Evolutionary conservation across 2,888 invertebrate species (phyloP).

Genomic region (Lochmaea capreae): DNA sequence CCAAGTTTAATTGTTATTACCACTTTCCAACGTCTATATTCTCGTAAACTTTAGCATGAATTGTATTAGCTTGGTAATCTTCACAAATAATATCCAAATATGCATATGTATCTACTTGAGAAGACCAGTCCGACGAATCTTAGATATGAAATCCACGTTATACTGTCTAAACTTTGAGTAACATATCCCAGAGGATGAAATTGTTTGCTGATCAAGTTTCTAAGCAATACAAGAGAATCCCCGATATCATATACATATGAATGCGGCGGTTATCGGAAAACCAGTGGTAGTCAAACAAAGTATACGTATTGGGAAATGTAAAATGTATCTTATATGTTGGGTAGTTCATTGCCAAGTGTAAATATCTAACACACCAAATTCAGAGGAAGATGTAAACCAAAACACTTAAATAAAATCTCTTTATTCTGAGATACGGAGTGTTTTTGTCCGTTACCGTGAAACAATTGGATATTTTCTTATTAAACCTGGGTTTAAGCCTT

Average conservation of each 20-base stretch:
- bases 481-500: too few species aligned
- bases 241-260: constrained; percentile 34
- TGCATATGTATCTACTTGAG: background rate
- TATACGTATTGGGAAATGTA: background rate
- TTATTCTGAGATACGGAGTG: too few species aligned
- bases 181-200: constrained; percentile 33
- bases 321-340: background rate
- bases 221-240: constrained; percentile 24
- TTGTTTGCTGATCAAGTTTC: constrained; percentile 33
- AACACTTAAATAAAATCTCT: too few species aligned
- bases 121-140: constrained; percentile 9
- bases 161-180: constrained; percentile 31
- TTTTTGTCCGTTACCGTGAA: too few species aligned
- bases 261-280: constrained; percentile 19
- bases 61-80: too few species aligned
- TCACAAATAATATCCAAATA: background rate
- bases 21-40: background rate
- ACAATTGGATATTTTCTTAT: too few species aligned
- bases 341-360: too few species aligned
- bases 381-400: too few species aligned
- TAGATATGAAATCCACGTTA: constrained; percentile 19
- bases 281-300: constrained; percentile 21
- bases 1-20: too few species aligned
- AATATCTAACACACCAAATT: too few species aligned
- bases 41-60: background rate